Conservation (phyloP, 2,888 invertebrate species). For the Luperina nickerlii region DNA sequence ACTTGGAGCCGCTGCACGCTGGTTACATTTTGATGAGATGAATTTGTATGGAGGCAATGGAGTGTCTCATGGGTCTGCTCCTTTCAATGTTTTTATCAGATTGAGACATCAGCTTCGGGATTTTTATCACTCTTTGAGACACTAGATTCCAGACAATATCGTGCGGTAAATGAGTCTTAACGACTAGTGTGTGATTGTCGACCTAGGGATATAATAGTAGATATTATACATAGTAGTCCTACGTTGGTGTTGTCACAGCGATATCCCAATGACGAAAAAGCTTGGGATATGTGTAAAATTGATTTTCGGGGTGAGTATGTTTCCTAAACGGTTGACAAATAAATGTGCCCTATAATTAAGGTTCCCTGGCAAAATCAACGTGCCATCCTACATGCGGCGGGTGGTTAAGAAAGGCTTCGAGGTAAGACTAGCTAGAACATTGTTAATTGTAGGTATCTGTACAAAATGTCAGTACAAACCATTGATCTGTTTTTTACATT, state of each 20-base stretch:
- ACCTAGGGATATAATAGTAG: neutral
- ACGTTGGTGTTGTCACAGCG: neutral
- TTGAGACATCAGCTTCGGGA: neutral
- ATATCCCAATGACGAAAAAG: too few relatives aligned
- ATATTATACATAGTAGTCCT: neutral
- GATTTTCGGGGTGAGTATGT: neutral
- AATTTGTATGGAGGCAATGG: neutral
- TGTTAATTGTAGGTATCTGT: neutral
- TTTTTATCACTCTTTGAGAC: neutral
- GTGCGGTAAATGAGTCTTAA: neutral
- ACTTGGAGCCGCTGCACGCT: neutral
- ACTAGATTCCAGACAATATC: neutral
- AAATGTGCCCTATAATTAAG: constrained; percentile 64
- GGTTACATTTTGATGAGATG: neutral
- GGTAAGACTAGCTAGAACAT: constrained; percentile 33
- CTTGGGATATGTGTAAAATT: neutral
- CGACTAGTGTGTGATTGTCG: neutral
- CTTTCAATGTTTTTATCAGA: neutral
- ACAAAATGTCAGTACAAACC: neutral
- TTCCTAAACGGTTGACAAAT: neutral
- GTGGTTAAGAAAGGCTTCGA: constrained; percentile 23
- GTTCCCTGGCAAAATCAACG: constrained; percentile 84
- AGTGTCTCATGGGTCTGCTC: neutral
- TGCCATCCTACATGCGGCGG: constrained; percentile 54
- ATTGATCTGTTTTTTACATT: too few relatives aligned